Evolutionary conservation across 2,797 vertebrate genomes (phyloP), one percentile per base, ranked within the genome.

Genomic region (Acridotheres tristis): DNA sequence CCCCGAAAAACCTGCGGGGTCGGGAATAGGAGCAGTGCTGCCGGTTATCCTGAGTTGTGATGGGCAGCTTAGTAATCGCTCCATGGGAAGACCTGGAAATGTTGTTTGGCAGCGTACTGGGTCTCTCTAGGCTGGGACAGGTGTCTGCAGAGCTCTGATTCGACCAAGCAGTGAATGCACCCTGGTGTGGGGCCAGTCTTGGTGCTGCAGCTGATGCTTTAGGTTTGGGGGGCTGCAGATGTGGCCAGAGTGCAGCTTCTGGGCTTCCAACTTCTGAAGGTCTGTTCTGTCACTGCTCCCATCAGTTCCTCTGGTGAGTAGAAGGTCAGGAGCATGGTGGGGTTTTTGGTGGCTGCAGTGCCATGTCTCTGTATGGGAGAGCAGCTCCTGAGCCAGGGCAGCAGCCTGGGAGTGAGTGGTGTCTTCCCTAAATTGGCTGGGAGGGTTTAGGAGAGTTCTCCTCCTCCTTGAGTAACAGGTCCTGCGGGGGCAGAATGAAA

Each of bases 111-210:
- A 2, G 10, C 0, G 4, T 6, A 0, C 5, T 21, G 61, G 5
- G 3, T 61, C 15, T 55, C 29, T 16, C 40, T 4, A 25, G 50
- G 48, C 32, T 65, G 32, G 1, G 2, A 11, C 21, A 19, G 34
- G 30, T 30, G 23, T 29, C 18, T 0, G 2, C 29, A 13, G 47
- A 30, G 55, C 10, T 0, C 29, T 16, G 16, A 0, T 50, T 19
- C 34, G 38, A 8, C 1, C 3, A 13, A 21, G 84, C 0, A 0
- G 38, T 0, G 0, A 55, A 5, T 3, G 6, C 19, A 1, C 3
- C 1, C 0, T 4, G 43, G 8, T 16, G 13, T 0, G 5, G 38
- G 55, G 40, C 15, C 19, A 7, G 20, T 6, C 13, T 59, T 2
- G 1, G 7, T 55, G 32, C 13, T 72, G 10, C 61, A 84, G 25